Conservation (phyloP, 1,140 invertebrate species). For the Pseudomyrmex concolor region DNA sequence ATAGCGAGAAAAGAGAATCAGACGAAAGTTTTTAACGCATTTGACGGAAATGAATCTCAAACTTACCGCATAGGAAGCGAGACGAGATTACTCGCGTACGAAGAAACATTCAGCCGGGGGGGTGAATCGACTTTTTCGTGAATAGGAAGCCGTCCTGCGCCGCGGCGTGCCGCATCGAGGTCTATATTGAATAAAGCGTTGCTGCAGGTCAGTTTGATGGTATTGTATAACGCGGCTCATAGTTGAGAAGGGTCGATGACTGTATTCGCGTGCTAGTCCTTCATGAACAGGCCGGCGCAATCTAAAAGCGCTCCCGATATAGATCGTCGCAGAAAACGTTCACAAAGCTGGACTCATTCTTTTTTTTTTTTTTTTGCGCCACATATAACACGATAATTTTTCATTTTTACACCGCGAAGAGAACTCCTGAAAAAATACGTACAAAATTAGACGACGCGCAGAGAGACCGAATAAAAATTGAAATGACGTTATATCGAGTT, state of each 20-base stretch:
- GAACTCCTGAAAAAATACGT: too few species aligned
- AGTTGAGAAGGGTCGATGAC: slow-evolving; percentile 78
- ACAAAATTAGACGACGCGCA: too few species aligned
- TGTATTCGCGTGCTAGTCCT: slow-evolving; percentile 80
- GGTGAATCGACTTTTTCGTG: slow-evolving; percentile 55
- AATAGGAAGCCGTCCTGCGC: slow-evolving; percentile 36
- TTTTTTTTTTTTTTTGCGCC: background rate
- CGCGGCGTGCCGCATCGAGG: slow-evolving; percentile 21
- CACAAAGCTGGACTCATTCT: background rate
- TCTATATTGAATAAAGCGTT: slow-evolving; percentile 78
- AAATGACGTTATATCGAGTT: too few species aligned
- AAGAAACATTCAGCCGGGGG: background rate
- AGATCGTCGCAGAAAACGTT: slow-evolving; percentile 67
- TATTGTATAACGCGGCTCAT: slow-evolving; percentile 74
- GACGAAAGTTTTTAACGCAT: background rate
- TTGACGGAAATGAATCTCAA: background rate
- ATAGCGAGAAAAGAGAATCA: background rate
- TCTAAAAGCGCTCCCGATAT: slow-evolving; percentile 80
- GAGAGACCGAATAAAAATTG: too few species aligned
- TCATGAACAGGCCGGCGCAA: slow-evolving; percentile 76
- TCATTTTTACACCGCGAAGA: too few species aligned
- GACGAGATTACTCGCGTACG: background rate
- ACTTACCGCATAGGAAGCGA: background rate
- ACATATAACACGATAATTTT: too few species aligned
- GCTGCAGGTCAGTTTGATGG: slow-evolving; percentile 77